Conservation (phyloP, 2,797 vertebrate species). For the Acrossocheilus fasciatus region DNA sequence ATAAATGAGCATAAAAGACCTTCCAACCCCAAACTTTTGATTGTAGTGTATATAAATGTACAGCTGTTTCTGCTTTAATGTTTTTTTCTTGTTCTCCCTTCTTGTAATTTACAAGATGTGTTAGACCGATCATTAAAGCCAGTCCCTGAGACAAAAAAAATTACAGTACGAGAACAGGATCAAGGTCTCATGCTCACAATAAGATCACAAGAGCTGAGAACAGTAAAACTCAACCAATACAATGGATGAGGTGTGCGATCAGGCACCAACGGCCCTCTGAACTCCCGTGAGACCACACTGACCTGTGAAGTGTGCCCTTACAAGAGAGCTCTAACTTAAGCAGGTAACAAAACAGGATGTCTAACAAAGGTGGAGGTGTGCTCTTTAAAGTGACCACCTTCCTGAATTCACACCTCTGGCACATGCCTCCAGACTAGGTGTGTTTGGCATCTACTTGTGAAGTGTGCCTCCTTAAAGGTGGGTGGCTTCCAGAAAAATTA, state of each 20-base stretch:
- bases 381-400: slow-evolving; percentile 35
- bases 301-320: slow-evolving; percentile 68
- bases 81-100: not conserved
- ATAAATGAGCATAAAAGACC: not conserved
- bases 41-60: not conserved
- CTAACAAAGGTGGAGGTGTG: not conserved
- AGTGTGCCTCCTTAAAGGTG: slow-evolving; percentile 24
- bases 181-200: slow-evolving; percentile 17
- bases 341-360: slow-evolving; percentile 44
- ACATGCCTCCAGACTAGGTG: slow-evolving; percentile 4
- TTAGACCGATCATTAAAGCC: slow-evolving; percentile 2
- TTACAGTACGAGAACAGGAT: slow-evolving; percentile 53
- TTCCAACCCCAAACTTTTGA: not conserved
- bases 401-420: slow-evolving; percentile 23
- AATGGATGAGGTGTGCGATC: slow-evolving; percentile 35
- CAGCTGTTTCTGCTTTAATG: not conserved
- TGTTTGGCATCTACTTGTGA: slow-evolving; percentile 21
- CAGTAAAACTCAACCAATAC: slow-evolving; percentile 42
- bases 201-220: slow-evolving; percentile 33
- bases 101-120: not conserved
- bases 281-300: slow-evolving; percentile 5
- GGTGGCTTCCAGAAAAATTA: slow-evolving; percentile 10
- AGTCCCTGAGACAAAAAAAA: slow-evolving; percentile 3
- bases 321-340: slow-evolving; percentile 34
- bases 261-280: slow-evolving; percentile 21